A percentile compares a stretch with the other conserved stretches of the same genome.
Evolutionary conservation across 2,797 vertebrate species (phyloP).

Genomic region (Myotis planiceps): DNA sequence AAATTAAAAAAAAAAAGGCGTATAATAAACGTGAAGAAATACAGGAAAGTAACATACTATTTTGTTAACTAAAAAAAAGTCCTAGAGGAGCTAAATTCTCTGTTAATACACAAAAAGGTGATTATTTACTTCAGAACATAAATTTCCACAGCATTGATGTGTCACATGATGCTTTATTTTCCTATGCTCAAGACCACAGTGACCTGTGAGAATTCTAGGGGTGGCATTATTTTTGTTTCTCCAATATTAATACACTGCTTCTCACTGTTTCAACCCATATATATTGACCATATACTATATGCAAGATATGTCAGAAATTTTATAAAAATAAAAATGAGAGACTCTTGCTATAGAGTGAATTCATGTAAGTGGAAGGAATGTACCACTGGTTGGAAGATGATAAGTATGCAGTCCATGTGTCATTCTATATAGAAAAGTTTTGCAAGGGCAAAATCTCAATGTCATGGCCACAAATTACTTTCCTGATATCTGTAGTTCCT

Average conservation of each 20-base stretch:
- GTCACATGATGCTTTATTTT: neutral
- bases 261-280: neutral
- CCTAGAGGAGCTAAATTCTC: neutral
- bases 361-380: neutral
- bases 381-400: neutral
- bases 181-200: neutral
- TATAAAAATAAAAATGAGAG: constrained; percentile 23
- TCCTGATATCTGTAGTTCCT: neutral
- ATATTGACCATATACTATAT: neutral
- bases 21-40: constrained; percentile 34
- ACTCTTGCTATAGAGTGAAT: neutral
- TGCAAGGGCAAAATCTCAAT: constrained; percentile 5
- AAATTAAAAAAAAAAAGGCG: neutral
- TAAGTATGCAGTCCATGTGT: neutral
- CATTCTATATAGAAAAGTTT: neutral
- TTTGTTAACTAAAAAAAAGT: constrained; percentile 44
- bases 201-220: neutral
- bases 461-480: neutral
- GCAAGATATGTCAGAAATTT: constrained; percentile 11
- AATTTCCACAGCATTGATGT: neutral
- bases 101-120: neutral
- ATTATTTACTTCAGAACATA: constrained; percentile 43
- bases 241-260: neutral
- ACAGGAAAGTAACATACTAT: neutral
- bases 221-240: neutral